phyloP scores from a whole-genome alignment of 2,797 vertebrate genomes.

The Pelodytes ibericus region DNA sequence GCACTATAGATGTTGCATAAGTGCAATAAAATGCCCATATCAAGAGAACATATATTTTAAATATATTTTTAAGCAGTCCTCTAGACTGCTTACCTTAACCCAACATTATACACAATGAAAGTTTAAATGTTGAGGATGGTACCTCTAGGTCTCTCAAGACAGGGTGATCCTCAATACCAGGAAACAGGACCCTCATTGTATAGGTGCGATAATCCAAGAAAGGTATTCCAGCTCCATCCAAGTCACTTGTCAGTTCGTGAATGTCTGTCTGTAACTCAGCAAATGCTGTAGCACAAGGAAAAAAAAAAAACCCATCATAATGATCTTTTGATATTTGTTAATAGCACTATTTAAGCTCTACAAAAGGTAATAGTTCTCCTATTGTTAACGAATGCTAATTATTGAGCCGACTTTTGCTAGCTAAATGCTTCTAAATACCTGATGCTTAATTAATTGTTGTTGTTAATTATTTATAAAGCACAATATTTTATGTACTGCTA shows the following conservation, averaged over 20 bases:
- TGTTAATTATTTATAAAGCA: no score
- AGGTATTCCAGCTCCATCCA: constrained; percentile 95
- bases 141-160: constrained; percentile 97
- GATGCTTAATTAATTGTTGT: no score
- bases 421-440: no score
- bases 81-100: no score
- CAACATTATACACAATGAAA: no score
- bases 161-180: constrained; percentile 97
- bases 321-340: background rate
- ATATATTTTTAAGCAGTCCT: no score
- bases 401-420: background rate
- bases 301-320: background rate
- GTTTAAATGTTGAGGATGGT: no score
- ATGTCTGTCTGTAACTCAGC: constrained; percentile 98
- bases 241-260: constrained; percentile 95
- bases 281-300: constrained; percentile 78
- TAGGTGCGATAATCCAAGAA: constrained; percentile 97
- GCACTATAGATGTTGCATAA: no score
- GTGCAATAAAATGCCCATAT: background rate
- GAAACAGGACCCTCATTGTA: constrained; percentile 97
- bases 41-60: no score
- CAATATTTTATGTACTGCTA: no score
- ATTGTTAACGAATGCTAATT: background rate
- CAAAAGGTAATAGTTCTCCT: background rate
- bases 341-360: background rate